Evolutionary conservation across 2,888 invertebrate species (phyloP).

Genomic region (Arge pagana): DNA sequence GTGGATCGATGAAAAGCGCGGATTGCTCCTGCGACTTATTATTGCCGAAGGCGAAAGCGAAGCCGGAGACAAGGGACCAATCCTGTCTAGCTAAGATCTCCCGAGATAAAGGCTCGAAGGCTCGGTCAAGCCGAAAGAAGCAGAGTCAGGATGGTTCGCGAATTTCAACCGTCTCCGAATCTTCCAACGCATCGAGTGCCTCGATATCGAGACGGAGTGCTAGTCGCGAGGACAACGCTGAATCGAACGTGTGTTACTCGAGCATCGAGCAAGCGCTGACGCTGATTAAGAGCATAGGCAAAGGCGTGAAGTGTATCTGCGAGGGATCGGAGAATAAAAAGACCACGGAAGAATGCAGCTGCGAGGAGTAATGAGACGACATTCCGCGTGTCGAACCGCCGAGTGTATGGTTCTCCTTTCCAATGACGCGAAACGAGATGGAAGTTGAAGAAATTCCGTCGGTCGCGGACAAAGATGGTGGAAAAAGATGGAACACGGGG

Average conservation of each 20-base stretch:
- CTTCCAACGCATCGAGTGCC: neutral
- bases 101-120: constrained; percentile 20
- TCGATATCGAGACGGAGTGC: constrained; percentile 1
- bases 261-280: constrained; percentile 8
- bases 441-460: too few species aligned
- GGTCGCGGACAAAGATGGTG: too few species aligned
- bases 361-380: too few species aligned
- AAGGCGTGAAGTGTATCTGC: constrained; percentile 3
- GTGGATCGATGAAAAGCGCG: too few species aligned
- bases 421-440: too few species aligned
- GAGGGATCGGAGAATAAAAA: neutral
- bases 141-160: neutral
- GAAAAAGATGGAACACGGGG: too few species aligned
- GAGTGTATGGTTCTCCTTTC: too few species aligned
- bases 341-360: neutral
- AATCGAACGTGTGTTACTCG: constrained; percentile 12
- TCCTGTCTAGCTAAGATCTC: constrained; percentile 37
- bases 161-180: neutral
- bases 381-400: too few species aligned
- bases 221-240: constrained; percentile 4
- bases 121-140: constrained; percentile 1
- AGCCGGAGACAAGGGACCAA: constrained; percentile 35
- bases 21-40: too few species aligned
- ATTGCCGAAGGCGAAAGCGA: constrained; percentile 2
- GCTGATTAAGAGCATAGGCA: constrained; percentile 1